Base-by-base conservation (phyloP, 2,888 invertebrate species). In the Entomobrya multifasciata region DNA sequence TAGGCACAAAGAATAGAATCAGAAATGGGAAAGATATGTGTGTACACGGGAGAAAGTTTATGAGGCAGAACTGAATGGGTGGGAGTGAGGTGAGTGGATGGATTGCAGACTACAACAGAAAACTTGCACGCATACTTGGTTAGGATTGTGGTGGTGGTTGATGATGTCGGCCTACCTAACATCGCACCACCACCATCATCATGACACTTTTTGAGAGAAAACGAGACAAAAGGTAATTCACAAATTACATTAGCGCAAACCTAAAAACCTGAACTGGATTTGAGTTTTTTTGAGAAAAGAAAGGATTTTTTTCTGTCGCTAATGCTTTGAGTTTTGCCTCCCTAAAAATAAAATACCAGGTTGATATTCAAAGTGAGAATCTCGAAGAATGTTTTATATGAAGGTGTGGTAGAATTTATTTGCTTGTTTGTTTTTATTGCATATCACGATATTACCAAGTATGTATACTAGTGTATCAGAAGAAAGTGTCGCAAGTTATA, bases 221-320 rank as follows among this genome's bases (percentile, higher is more conserved):
- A 13, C 8, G 76, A 83, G 65, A 83, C 49, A 83, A 83, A 83
- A 83, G 47, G 41, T 36, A 83, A 62, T 83, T 83, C 65, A 57
- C 74, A 83, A 83, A 83, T 83, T 83, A 65, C 83, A 83, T 83
- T 83, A 62, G 52, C 2, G 52, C n/a, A 47, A 41, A n/a, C 36
- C 65, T 17, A 47, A 65, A 65, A 83, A 76, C 30, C 76, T 79
- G 36, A 36, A 36, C 36, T 36, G 5, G 8, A 36, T 36, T 36
- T 36, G 8, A 36, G 36, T 36, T 36, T 8, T 8, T 72, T n/a
- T n/a, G n/a, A n/a, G 44, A 55, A 77, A 77, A 57, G 22, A 20
- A 57, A 67, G 57, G 65, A 81, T 60, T 60, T 60, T 70, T 17
- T 57, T 20, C 67, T 17, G 36, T 4, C 36, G 36, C 36, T 36